phyloP scores from a whole-genome alignment of 2,888 invertebrate genomes.

The Drepanosiphum platanoidis region DNA sequence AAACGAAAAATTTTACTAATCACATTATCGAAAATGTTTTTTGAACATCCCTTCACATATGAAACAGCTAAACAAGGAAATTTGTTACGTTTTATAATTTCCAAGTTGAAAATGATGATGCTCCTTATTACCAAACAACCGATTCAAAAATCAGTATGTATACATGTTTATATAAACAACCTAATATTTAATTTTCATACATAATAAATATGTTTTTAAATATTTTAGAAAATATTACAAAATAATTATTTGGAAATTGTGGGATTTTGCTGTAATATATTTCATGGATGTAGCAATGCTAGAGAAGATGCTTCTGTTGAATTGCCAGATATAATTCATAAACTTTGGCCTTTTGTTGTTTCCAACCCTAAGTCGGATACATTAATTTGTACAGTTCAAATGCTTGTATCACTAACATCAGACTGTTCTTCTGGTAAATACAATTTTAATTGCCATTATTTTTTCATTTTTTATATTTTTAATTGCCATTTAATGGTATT shows the following conservation, averaged over 20 bases:
- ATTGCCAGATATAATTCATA: slow-evolving; percentile 51
- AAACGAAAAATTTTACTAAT: slow-evolving; percentile 47
- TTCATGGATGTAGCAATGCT: slow-evolving; percentile 25
- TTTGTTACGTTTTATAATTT: slow-evolving; percentile 15
- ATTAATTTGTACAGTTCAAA: slow-evolving; percentile 47
- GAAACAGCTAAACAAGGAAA: not conserved
- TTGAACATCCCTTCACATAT: slow-evolving; percentile 30
- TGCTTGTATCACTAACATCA: slow-evolving; percentile 51
- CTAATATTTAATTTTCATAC: not conserved
- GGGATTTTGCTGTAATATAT: slow-evolving; percentile 48
- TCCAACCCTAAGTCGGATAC: slow-evolving; percentile 41
- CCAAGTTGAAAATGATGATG: slow-evolving; percentile 39
- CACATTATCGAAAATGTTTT: slow-evolving; percentile 36
- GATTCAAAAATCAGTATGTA: slow-evolving; percentile 43
- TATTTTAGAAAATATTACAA: slow-evolving; percentile 46
- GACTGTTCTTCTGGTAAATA: slow-evolving; percentile 48
- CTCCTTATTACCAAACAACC: slow-evolving; percentile 29
- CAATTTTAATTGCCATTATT: not conserved
- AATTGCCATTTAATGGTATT: not conserved
- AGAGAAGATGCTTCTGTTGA: slow-evolving; percentile 38
- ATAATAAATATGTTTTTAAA: not conserved
- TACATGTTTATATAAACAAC: not conserved
- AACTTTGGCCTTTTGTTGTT: slow-evolving; percentile 40
- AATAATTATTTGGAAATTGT: slow-evolving; percentile 48
- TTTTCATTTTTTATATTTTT: not conserved